Conservation (phyloP, 2,888 invertebrate genomes). For the Eristalis tenax region DNA sequence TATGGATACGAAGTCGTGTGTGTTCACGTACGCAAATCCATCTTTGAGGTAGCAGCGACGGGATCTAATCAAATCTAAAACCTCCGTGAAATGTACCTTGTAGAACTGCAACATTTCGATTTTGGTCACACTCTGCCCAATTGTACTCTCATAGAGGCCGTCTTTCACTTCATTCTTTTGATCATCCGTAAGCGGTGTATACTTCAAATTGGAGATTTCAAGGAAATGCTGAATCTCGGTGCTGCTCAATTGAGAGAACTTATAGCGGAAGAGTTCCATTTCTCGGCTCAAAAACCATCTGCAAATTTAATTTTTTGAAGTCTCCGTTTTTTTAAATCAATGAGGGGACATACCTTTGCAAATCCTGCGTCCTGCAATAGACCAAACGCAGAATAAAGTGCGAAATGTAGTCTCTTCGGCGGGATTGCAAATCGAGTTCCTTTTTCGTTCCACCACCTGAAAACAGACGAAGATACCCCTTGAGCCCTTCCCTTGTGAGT, state of each 20-base stretch:
- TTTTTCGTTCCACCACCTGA: slow-evolving; percentile 81
- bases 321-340: not conserved
- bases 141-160: slow-evolving; percentile 85
- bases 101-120: slow-evolving; percentile 87
- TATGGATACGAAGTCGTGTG: slow-evolving; percentile 91
- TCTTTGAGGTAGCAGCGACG: slow-evolving; percentile 89
- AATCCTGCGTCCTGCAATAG: slow-evolving; percentile 93
- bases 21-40: slow-evolving; percentile 94
- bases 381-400: slow-evolving; percentile 96
- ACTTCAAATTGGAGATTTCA: slow-evolving; percentile 85
- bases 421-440: slow-evolving; percentile 85
- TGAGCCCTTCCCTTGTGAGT: slow-evolving; percentile 86
- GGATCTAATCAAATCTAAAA: slow-evolving; percentile 89
- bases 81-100: slow-evolving; percentile 93
- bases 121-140: slow-evolving; percentile 82
- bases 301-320: slow-evolving; percentile 6
- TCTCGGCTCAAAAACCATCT: slow-evolving; percentile 95
- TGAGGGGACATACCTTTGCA: slow-evolving; percentile 82
- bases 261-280: slow-evolving; percentile 92
- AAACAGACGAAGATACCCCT: slow-evolving; percentile 85
- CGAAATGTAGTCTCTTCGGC: slow-evolving; percentile 92
- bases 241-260: slow-evolving; percentile 85
- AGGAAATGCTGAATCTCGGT: slow-evolving; percentile 86
- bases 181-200: slow-evolving; percentile 85
- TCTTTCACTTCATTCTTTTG: slow-evolving; percentile 86